Conservation (phyloP, 2,888 invertebrate genomes). For the Heliconius hortense region DNA sequence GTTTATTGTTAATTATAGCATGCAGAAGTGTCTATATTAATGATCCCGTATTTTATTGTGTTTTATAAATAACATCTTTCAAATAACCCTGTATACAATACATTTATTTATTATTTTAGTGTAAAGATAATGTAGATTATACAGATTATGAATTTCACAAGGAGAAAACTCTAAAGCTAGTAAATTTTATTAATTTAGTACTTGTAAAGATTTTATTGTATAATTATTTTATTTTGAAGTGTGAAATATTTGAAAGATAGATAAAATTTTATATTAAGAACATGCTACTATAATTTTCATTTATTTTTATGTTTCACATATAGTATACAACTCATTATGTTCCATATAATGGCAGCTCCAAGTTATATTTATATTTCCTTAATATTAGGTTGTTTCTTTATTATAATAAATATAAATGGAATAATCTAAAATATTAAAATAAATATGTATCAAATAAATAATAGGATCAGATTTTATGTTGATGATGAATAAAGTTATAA, state of each 20-base stretch:
- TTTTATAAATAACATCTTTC: constrained; percentile 7
- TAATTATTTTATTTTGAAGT: constrained; percentile 25
- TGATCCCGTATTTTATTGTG: constrained; percentile 1
- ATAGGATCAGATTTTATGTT: too few species aligned
- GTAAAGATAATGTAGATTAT: constrained; percentile 13
- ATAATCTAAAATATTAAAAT: too few species aligned
- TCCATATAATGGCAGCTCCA: constrained; percentile 44
- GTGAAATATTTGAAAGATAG: constrained; percentile 19
- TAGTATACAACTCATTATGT: not conserved
- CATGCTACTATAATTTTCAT: not conserved
- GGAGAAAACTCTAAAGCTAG: constrained; percentile 11
- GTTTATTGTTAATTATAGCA: not conserved
- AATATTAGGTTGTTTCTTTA: constrained; percentile 27
- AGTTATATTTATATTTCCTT: constrained; percentile 31
- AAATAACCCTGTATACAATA: constrained; percentile 29
- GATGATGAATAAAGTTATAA: not conserved
- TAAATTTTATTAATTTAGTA: constrained; percentile 16
- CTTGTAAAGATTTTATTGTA: constrained; percentile 18
- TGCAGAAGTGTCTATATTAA: not conserved
- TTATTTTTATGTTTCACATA: not conserved
- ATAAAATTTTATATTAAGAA: not conserved
- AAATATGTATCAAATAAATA: too few species aligned
- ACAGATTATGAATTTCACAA: constrained; percentile 6
- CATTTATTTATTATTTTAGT: constrained; percentile 7
- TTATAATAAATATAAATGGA: too few species aligned